These are phyloP conservation scores for Lasiurus cinereus DNA, from an alignment of 2,113 vertebrate species.

Conservation along the genomic window DNA sequence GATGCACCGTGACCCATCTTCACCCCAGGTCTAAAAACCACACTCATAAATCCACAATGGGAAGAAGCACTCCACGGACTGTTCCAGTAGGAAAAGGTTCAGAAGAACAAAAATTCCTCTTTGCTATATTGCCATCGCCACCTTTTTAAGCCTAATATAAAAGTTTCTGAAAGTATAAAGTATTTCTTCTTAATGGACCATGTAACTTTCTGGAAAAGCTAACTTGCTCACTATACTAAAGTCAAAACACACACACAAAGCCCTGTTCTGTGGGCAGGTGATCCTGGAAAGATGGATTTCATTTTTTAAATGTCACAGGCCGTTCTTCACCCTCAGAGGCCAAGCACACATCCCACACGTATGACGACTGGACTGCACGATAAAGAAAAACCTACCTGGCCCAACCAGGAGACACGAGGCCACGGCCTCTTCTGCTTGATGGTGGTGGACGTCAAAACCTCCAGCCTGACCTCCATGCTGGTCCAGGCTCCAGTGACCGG, in stretches of 20 bases:
- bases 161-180: neutral
- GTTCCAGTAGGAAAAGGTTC: neutral
- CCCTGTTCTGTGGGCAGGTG: neutral
- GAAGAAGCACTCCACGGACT: neutral
- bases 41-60: neutral
- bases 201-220: conserved; percentile 17
- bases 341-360: conserved; percentile 17
- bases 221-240: conserved; percentile 12
- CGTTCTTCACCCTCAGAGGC: neutral
- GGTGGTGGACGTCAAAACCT: conserved; percentile 87
- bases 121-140: neutral
- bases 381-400: conserved; percentile 84
- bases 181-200: conserved; percentile 23
- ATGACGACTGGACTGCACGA: neutral
- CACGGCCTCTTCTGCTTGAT: conserved; percentile 89
- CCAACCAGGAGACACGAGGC: conserved; percentile 89
- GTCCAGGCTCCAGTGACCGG: neutral
- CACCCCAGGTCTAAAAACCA: neutral
- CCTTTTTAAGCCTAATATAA: neutral
- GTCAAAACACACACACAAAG: neutral
- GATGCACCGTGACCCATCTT: neutral
- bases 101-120: conserved; percentile 17
- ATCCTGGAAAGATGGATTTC: neutral
- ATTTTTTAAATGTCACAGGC: neutral
- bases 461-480: conserved; percentile 88